Evolutionary conservation across 2,797 vertebrate genomes (phyloP).

Genomic region (Oophaga sylvatica): DNA sequence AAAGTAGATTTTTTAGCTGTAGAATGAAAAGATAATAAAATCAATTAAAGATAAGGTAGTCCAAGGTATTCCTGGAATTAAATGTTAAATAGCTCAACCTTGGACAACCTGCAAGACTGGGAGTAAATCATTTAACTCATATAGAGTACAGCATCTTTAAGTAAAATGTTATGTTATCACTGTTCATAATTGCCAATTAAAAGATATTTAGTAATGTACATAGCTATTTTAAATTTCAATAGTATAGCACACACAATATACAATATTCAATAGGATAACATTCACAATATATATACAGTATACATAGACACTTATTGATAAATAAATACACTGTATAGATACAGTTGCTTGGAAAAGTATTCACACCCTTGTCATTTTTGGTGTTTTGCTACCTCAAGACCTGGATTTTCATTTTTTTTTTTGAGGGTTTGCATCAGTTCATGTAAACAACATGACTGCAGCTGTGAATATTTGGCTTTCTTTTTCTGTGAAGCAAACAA

Average conservation of each 20-base stretch:
- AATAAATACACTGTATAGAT: no score
- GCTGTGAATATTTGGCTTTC: no score
- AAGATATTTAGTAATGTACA: background rate
- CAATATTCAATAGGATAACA: no score
- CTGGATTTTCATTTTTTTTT: no score
- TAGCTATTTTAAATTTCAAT: background rate
- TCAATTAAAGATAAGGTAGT: conserved; percentile 56
- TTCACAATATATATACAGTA: background rate
- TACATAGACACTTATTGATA: background rate
- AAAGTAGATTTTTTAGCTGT: conserved; percentile 58
- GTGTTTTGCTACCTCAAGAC: no score
- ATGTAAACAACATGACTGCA: no score
- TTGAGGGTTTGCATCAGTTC: no score
- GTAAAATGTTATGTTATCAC: conserved; percentile 3
- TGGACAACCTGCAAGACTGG: conserved; percentile 39
- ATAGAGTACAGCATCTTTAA: conserved; percentile 13
- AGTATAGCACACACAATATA: background rate
- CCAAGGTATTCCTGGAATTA: conserved; percentile 58
- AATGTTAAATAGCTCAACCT: conserved; percentile 61
- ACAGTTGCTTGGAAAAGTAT: no score
- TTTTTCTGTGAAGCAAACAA: no score
- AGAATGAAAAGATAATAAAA: conserved; percentile 58
- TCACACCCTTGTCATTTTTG: no score
- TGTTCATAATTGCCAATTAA: conserved; percentile 20
- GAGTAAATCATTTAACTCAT: conserved; percentile 58